Evolutionary conservation across 2,888 invertebrate species (phyloP).

Genomic region (Trachelus stipa): DNA sequence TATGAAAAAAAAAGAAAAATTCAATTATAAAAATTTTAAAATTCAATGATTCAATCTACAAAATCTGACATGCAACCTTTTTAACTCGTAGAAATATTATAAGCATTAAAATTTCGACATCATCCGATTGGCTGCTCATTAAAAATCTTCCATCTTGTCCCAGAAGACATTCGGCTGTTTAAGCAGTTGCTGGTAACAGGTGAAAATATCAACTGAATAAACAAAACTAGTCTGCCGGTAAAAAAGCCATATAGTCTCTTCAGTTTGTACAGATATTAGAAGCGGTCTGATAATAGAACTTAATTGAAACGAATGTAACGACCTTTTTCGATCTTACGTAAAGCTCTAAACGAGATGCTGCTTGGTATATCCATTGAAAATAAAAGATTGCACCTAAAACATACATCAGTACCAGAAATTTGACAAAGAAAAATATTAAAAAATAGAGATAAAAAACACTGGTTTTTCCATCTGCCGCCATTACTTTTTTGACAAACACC

Average conservation of each 20-base stretch:
- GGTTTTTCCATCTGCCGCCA: neutral
- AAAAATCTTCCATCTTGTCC: neutral
- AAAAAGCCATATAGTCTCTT: neutral
- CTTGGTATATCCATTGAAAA: neutral
- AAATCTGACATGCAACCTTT: neutral
- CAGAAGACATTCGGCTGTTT: conserved; percentile 37
- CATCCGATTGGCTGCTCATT: neutral
- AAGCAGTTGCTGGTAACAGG: conserved; percentile 51
- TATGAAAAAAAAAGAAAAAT: neutral
- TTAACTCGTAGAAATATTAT: neutral
- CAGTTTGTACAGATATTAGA: conserved; percentile 44
- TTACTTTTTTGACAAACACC: neutral
- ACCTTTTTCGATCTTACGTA: conserved; percentile 40
- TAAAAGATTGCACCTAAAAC: neutral
- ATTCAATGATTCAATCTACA: neutral
- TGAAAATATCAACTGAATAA: conserved; percentile 57
- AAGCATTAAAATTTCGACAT: neutral
- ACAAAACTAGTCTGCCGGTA: conserved; percentile 26
- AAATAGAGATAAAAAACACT: neutral
- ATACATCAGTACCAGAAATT: neutral
- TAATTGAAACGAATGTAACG: conserved; percentile 43
- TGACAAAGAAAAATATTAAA: neutral
- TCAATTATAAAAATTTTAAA: neutral
- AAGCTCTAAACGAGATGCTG: conserved; percentile 17
- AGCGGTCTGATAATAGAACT: conserved; percentile 38